Evolutionary conservation across 2,113 vertebrate species (phyloP).

Genomic region (Notothenia coriiceps): DNA sequence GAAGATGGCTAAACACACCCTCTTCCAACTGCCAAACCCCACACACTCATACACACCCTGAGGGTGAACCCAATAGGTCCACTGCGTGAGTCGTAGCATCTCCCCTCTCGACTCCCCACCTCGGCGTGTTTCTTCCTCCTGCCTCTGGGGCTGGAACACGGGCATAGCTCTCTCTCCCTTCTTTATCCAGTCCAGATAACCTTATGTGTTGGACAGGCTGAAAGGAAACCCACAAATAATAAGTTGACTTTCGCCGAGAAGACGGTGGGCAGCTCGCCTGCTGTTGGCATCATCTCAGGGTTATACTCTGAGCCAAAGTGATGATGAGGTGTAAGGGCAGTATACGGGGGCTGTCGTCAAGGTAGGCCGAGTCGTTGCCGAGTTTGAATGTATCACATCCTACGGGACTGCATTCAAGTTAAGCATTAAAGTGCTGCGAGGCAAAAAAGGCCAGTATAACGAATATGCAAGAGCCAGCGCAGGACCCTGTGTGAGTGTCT

Average conservation of each 20-base stretch:
- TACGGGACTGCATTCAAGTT: slow-evolving; percentile 16
- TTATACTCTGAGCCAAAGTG: slow-evolving; percentile 54
- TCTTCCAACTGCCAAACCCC: slow-evolving; percentile 51
- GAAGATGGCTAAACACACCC: slow-evolving; percentile 68
- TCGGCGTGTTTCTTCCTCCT: slow-evolving; percentile 65
- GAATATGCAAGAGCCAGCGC: not conserved
- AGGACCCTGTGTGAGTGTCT: slow-evolving; percentile 10
- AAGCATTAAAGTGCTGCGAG: slow-evolving; percentile 53
- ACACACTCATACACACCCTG: slow-evolving; percentile 68
- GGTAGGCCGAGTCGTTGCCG: slow-evolving; percentile 14
- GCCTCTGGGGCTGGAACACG: slow-evolving; percentile 69
- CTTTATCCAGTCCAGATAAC: slow-evolving; percentile 58
- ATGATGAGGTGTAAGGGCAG: slow-evolving; percentile 69
- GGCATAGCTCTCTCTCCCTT: slow-evolving; percentile 55
- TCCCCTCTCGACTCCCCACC: slow-evolving; percentile 63
- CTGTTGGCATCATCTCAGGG: slow-evolving; percentile 39
- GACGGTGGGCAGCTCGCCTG: slow-evolving; percentile 31
- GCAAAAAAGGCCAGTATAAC: slow-evolving; percentile 24
- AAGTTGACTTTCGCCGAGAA: slow-evolving; percentile 53
- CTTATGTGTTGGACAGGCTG: slow-evolving; percentile 61
- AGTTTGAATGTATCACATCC: slow-evolving; percentile 38
- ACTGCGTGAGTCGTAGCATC: slow-evolving; percentile 60
- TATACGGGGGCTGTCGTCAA: slow-evolving; percentile 25
- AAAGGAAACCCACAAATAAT: slow-evolving; percentile 51
- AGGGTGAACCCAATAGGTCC: slow-evolving; percentile 66